Evolutionary conservation across 2,797 vertebrate species (phyloP), one percentile per base, ranked within the genome.

Genomic region (Pseudomugil gertrudae): DNA sequence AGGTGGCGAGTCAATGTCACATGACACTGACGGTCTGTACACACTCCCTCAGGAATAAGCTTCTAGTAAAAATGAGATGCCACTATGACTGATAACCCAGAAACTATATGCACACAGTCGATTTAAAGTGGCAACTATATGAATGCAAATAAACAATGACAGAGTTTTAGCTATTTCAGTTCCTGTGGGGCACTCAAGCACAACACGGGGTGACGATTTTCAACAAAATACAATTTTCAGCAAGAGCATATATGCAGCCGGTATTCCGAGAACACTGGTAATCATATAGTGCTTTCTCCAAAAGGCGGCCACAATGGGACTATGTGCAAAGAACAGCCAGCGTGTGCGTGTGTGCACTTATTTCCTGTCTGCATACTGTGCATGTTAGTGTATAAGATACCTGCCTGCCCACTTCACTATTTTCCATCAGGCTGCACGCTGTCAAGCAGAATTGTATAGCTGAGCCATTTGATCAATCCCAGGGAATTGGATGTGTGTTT

Each of bases 51-150:
- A 66, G 87, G 84, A 78, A 79, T 73, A 82, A 59, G 66, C 36
- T 21, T 0, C 21, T 21, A 17, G 21, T 52, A 78, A 80, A 89
- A 88, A 86, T 77, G 72, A 88, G 66, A 86, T 76, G 84, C 76
- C 86, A 85, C 74, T 33, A 76, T 87, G 85, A 91, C 90, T 76
- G 89, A 89, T 89, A 85, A 82, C 87, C 67, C 64, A 43, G 70
- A 83, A 83, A 72, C 72, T 58, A 45, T 47, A 68, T 64, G 70
- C 69, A 83, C 74, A 76, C 53, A 57, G 72, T 60, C 21, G n/a
- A 69, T 60, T 73, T 15, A 55, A 74, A 62, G 66, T 69, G 69
- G 64, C 52, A 61, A 83, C 63, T 78, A 80, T 68, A 66, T 50
- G 63, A 74, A 66, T 7, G 67, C 63, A 48, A 68, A 64, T 36